These are phyloP conservation scores for Pristionchus exspectatus DNA, from an alignment of 2,888 invertebrate genomes.

Conservation along the genomic window DNA sequence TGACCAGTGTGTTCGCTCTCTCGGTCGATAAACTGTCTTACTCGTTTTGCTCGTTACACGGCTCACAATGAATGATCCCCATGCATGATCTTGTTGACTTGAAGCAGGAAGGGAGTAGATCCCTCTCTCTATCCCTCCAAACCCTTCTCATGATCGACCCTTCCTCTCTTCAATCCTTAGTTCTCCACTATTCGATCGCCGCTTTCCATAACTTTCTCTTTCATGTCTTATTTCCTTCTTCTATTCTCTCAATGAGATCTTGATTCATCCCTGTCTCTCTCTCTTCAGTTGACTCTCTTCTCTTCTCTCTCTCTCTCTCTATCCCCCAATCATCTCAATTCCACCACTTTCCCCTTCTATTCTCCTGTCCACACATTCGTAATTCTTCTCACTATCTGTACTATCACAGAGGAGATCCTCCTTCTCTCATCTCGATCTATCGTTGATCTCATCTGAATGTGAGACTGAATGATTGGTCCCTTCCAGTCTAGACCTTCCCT, in stretches of 20 bases:
- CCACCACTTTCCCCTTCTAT: conserved; percentile 24
- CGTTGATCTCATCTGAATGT: not conserved
- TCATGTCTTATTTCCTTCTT: conserved; percentile 42
- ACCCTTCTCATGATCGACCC: conserved; percentile 21
- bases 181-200: not conserved
- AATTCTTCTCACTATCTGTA: conserved; percentile 21
- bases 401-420: not conserved
- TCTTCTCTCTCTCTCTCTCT: conserved; percentile 45
- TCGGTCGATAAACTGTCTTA: conserved; percentile 45
- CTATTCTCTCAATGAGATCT: conserved; percentile 46
- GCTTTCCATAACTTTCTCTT: conserved; percentile 45
- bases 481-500: not conserved
- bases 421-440: not conserved
- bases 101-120: conserved; percentile 4
- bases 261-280: conserved; percentile 46
- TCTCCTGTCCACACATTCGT: not conserved
- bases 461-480: not conserved
- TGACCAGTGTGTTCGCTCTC: conserved; percentile 7
- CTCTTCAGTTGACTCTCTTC: conserved; percentile 25
- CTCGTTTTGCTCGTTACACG: conserved; percentile 6
- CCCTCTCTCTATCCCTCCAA: not conserved
- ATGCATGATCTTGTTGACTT: conserved; percentile 34
- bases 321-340: conserved; percentile 46
- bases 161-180: not conserved
- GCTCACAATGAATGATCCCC: not conserved